Percentiles rank a stretch among this genome's conserved stretches.
phyloP scores from a whole-genome alignment of 1,140 invertebrate genomes.

The Cotesia chilonis region DNA sequence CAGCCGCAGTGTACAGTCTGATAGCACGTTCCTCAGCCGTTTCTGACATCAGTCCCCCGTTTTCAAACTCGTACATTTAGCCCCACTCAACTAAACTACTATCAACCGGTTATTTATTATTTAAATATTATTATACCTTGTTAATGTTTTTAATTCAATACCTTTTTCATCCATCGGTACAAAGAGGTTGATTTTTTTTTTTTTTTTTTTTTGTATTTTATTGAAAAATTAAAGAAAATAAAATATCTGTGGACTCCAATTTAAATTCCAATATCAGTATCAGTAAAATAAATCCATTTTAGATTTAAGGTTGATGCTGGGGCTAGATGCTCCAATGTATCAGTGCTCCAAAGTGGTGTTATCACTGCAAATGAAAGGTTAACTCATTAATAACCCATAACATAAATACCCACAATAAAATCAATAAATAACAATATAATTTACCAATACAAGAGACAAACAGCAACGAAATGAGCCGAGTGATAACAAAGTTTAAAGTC shows the following conservation, averaged over 20 bases:
- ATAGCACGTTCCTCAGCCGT: slow-evolving; percentile 57
- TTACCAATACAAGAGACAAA: not conserved
- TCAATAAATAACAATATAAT: not conserved
- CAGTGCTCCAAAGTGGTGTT: not conserved
- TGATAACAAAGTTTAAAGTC: not conserved
- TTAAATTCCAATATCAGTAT: too few species aligned
- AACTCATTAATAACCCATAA: slow-evolving; percentile 11
- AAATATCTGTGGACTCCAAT: too few species aligned
- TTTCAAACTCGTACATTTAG: slow-evolving; percentile 48
- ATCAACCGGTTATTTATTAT: slow-evolving; percentile 21
- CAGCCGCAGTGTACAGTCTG: slow-evolving; percentile 54
- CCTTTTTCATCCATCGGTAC: too few species aligned
- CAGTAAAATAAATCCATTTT: too few species aligned
- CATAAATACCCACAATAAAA: slow-evolving; percentile 2
- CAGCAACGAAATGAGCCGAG: not conserved
- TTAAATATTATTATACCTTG: not conserved
- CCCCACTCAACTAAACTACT: slow-evolving; percentile 45
- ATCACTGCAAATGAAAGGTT: slow-evolving; percentile 26
- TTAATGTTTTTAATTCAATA: too few species aligned
- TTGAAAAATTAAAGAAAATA: too few species aligned
- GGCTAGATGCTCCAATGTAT: too few species aligned
- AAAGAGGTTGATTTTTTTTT: too few species aligned
- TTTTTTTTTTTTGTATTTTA: too few species aligned
- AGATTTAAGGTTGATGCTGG: too few species aligned
- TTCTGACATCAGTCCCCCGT: slow-evolving; percentile 55